Conservation (phyloP, 2,797 vertebrate genomes). For the Cygnus olor region DNA sequence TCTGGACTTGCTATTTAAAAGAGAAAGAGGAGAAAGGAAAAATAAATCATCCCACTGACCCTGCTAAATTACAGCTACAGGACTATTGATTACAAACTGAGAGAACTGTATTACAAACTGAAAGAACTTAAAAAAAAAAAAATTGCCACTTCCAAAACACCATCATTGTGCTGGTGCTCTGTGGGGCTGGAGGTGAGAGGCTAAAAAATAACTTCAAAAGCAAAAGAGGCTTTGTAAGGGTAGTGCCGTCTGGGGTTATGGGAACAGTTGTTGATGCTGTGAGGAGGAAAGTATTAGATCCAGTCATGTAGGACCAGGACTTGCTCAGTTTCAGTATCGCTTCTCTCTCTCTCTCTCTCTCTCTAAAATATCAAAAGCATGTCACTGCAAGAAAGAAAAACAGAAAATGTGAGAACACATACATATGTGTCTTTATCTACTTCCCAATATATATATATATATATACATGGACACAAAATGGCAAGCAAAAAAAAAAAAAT, state of each 20-base stretch:
- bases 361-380: background rate
- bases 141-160: background rate
- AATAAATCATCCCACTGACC: background rate
- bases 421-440: rapidly evolving
- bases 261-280: background rate
- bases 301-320: background rate
- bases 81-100: background rate
- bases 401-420: background rate
- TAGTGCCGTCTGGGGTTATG: background rate
- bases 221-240: background rate
- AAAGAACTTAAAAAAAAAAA: background rate
- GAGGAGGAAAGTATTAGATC: background rate
- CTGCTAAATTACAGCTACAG: background rate
- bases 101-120: background rate
- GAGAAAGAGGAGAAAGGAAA: background rate
- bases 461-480: background rate
- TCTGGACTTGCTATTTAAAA: background rate
- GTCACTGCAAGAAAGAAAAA: background rate
- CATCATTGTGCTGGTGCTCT: background rate
- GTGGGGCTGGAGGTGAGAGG: background rate
- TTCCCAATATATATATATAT: background rate
- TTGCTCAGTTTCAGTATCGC: background rate
- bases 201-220: background rate
- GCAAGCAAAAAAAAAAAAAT: background rate
- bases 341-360: background rate